These are phyloP conservation scores for Papilio xuthus DNA, from an alignment of 1,140 invertebrate species.

Conservation along the genomic window DNA sequence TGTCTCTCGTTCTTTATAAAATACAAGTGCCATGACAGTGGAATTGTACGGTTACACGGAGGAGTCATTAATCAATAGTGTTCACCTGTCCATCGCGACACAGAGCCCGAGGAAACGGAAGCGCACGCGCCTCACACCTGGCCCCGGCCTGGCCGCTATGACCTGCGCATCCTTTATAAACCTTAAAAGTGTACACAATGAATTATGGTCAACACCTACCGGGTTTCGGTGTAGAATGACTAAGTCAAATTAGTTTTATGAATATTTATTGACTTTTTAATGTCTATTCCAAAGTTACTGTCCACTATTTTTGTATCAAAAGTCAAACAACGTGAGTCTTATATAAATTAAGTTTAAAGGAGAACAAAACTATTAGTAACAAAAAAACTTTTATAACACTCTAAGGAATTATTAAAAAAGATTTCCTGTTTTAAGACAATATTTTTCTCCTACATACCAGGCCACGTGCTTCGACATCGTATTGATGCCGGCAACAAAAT, in stretches of 20 bases:
- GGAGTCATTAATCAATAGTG: conserved; percentile 50
- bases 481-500: background rate
- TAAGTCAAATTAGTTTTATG: conserved; percentile 34
- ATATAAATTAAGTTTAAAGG: background rate
- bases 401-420: too few species aligned
- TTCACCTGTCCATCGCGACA: conserved; percentile 57
- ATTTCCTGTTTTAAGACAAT: background rate
- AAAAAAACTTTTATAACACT: too few species aligned
- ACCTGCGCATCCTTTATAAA: conserved; percentile 69
- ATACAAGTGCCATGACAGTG: background rate
- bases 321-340: background rate
- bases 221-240: conserved; percentile 40
- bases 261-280: background rate
- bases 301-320: background rate
- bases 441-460: background rate
- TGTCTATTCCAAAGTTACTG: background rate
- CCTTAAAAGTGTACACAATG: conserved; percentile 66
- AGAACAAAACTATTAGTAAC: background rate
- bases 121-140: conserved; percentile 68
- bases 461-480: background rate
- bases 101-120: conserved; percentile 65
- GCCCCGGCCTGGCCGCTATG: conserved; percentile 47
- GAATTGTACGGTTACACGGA: background rate
- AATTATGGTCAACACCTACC: conserved; percentile 41
- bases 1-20: background rate